Percentiles rank a stretch among this genome's conserved stretches.
Evolutionary conservation across 2,797 vertebrate genomes (phyloP).

Genomic region (Halcyon badia): DNA sequence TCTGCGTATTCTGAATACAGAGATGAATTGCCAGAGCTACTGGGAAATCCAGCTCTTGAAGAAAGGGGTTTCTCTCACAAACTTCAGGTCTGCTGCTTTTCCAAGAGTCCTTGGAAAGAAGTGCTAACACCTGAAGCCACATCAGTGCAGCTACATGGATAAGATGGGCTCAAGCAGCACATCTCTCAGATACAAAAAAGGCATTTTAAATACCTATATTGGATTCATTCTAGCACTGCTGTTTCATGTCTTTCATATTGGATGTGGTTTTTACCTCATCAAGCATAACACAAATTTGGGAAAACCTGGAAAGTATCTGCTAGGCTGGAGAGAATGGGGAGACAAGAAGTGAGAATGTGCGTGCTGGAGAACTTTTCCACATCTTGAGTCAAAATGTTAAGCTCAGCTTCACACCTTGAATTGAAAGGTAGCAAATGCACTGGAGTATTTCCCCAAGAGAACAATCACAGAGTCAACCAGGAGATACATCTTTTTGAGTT

Average conservation of each 20-base stretch:
- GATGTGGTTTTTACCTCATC: not conserved
- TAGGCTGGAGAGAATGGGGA: not conserved
- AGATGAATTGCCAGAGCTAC: not conserved
- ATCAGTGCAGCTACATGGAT: not conserved
- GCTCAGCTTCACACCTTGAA: not conserved
- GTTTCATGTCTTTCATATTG: rapidly evolving
- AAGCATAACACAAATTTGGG: not conserved
- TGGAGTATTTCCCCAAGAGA: not conserved
- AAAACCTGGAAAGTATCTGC: not conserved
- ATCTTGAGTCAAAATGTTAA: not conserved
- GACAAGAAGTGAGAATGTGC: not conserved
- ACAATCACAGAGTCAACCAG: not conserved
- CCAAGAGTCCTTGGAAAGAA: not conserved
- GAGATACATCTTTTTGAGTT: not conserved
- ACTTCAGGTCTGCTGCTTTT: not conserved
- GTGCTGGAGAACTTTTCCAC: not conserved
- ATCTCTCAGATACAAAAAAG: not conserved
- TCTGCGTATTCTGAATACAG: not conserved
- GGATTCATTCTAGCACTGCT: not conserved
- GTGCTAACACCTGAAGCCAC: not conserved
- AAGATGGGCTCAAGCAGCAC: not conserved
- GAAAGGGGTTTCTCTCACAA: not conserved
- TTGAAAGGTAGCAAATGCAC: not conserved
- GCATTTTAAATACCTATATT: not conserved
- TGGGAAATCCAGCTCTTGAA: not conserved